Conservation (phyloP, 2,113 vertebrate genomes). For the Muscicapa adusta region DNA sequence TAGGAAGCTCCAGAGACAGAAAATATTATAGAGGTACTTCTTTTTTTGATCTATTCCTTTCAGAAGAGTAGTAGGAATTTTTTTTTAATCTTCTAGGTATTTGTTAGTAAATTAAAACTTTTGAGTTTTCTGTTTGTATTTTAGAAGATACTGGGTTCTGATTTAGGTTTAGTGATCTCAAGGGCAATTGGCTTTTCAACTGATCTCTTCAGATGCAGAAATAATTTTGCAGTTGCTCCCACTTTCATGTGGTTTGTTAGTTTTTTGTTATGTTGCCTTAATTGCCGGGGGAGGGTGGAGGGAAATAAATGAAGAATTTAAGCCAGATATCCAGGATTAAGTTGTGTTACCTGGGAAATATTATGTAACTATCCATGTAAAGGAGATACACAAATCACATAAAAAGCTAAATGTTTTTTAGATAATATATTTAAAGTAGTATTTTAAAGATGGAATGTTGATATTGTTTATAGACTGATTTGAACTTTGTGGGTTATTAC, state of each 20-base stretch:
- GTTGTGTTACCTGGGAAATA: neutral
- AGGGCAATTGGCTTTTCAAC: neutral
- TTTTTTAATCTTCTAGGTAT: neutral
- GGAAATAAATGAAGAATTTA: neutral
- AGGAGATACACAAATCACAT: neutral
- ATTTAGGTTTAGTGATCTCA: neutral
- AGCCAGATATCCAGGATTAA: neutral
- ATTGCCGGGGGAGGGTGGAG: neutral
- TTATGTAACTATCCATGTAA: neutral
- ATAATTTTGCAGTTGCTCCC: neutral
- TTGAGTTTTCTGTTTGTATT: neutral
- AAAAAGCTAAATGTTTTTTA: neutral
- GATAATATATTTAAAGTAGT: neutral
- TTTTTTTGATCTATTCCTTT: neutral
- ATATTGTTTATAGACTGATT: neutral
- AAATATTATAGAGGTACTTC: conserved; percentile 18
- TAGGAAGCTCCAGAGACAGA: neutral
- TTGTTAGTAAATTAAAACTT: neutral
- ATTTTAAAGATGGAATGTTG: neutral
- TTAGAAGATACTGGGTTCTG: neutral
- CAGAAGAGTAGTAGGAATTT: neutral
- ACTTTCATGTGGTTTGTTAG: neutral
- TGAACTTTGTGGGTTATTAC: neutral
- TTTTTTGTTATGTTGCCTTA: neutral
- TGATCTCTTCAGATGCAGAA: neutral